Evolutionary conservation across 2,797 vertebrate species (phyloP).

Genomic region (Merluccius polli): DNA sequence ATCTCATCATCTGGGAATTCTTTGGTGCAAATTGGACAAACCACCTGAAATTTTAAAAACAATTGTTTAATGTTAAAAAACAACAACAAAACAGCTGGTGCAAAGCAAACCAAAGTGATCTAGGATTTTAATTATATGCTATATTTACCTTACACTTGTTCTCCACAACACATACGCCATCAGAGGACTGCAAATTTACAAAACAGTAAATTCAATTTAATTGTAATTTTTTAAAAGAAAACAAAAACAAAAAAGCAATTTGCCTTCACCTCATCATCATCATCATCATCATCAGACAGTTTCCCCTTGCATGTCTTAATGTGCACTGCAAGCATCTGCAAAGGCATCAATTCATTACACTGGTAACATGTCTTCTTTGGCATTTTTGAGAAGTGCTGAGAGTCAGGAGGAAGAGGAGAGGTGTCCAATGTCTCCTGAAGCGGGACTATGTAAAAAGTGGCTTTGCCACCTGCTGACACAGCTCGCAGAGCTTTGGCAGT

Average conservation of each 20-base stretch:
- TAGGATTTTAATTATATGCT: slow-evolving; percentile 4
- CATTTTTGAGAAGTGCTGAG: slow-evolving; percentile 23
- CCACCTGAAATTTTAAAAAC: slow-evolving; percentile 18
- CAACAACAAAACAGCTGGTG: not conserved
- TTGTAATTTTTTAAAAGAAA: slow-evolving; percentile 3
- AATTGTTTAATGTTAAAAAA: slow-evolving; percentile 8
- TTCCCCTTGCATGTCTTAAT: slow-evolving; percentile 25
- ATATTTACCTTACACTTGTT: slow-evolving; percentile 10
- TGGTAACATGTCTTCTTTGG: slow-evolving; percentile 21
- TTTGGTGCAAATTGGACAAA: slow-evolving; percentile 25
- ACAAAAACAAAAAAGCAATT: slow-evolving; percentile 3
- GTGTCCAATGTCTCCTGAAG: slow-evolving; percentile 22
- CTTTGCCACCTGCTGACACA: slow-evolving; percentile 19
- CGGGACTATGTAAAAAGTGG: slow-evolving; percentile 20
- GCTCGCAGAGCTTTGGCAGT: slow-evolving; percentile 21
- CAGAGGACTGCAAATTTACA: slow-evolving; percentile 18
- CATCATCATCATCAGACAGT: slow-evolving; percentile 10
- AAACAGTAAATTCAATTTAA: slow-evolving; percentile 7
- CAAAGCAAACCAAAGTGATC: slow-evolving; percentile 2
- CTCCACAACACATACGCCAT: slow-evolving; percentile 4
- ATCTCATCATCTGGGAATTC: slow-evolving; percentile 20
- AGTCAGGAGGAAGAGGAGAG: slow-evolving; percentile 21
- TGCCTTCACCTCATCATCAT: slow-evolving; percentile 3
- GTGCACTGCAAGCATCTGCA: slow-evolving; percentile 26
- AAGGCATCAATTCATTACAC: slow-evolving; percentile 23